phyloP scores from a whole-genome alignment of 2,113 vertebrate species.

The Pelecanoides urinatrix region DNA sequence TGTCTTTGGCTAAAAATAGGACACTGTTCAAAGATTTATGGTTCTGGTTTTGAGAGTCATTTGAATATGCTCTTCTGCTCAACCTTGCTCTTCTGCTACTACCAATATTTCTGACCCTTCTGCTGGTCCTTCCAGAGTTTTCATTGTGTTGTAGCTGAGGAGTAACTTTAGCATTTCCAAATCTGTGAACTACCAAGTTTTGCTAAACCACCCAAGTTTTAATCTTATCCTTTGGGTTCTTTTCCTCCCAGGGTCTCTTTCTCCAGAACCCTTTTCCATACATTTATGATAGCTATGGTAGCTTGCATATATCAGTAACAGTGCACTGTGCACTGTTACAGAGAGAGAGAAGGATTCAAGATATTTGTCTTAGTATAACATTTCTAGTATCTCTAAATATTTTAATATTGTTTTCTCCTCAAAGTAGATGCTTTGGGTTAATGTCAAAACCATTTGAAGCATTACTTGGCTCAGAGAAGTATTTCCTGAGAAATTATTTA shows the following conservation, averaged over 20 bases:
- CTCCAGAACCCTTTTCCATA: background rate
- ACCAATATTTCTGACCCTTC: background rate
- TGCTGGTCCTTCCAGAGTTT: background rate
- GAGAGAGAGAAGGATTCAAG: background rate
- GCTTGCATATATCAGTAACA: background rate
- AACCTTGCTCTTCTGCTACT: background rate
- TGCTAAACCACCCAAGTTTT: background rate
- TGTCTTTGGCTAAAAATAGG: background rate
- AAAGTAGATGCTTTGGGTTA: background rate
- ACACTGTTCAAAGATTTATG: background rate
- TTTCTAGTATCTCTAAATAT: background rate
- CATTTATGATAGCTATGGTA: background rate
- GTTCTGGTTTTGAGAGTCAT: background rate
- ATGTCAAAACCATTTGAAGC: background rate
- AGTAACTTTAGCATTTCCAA: background rate
- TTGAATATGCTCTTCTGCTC: background rate
- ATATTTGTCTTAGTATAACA: background rate
- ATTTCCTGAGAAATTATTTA: background rate
- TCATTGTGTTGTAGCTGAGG: background rate
- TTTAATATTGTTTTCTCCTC: background rate
- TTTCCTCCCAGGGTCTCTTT: background rate
- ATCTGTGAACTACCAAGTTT: background rate
- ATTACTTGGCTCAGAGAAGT: background rate
- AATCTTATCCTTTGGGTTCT: background rate
- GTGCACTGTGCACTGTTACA: background rate